These are phyloP conservation scores for Eilema griseolum DNA, from an alignment of 2,888 invertebrate genomes.

Conservation along the genomic window DNA sequence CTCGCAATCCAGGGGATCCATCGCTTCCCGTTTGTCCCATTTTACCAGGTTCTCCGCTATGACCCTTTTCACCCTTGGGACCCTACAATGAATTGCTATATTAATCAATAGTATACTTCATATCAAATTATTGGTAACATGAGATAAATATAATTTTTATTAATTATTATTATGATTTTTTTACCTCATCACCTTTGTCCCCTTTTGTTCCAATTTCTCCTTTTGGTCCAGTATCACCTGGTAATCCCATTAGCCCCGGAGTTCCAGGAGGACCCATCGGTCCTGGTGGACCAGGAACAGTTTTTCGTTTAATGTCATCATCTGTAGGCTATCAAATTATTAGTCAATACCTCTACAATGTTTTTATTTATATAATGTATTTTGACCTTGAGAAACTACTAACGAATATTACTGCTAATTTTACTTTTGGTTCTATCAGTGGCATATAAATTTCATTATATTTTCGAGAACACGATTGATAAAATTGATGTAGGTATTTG, in stretches of 20 bases:
- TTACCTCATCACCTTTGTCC: constrained; percentile 17
- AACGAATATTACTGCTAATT: too few relatives aligned
- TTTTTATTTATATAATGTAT: background rate
- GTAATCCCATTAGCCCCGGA: constrained; percentile 17
- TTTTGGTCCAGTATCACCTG: constrained; percentile 32
- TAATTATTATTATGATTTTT: background rate
- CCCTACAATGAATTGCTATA: constrained; percentile 16
- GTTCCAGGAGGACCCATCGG: constrained; percentile 28
- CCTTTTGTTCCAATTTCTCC: constrained; percentile 8
- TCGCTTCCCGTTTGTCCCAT: constrained; percentile 90
- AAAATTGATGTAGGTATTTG: background rate
- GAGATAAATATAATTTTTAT: too few relatives aligned
- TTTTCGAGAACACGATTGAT: too few relatives aligned
- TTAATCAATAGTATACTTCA: background rate
- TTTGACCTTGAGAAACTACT: background rate
- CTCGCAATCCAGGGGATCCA: constrained; percentile 76
- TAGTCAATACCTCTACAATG: background rate
- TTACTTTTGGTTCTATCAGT: too few relatives aligned
- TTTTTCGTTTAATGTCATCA: constrained; percentile 14
- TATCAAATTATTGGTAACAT: too few relatives aligned
- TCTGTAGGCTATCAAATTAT: constrained; percentile 18
- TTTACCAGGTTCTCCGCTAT: constrained; percentile 82
- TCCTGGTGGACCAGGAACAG: constrained; percentile 20
- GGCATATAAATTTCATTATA: too few relatives aligned
- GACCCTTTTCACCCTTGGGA: constrained; percentile 28